Percentiles rank a stretch among this genome's conserved stretches.
These are phyloP conservation scores for Hippoglossus hippoglossus DNA, from an alignment of 2,797 vertebrate species.

Conservation along the genomic window DNA sequence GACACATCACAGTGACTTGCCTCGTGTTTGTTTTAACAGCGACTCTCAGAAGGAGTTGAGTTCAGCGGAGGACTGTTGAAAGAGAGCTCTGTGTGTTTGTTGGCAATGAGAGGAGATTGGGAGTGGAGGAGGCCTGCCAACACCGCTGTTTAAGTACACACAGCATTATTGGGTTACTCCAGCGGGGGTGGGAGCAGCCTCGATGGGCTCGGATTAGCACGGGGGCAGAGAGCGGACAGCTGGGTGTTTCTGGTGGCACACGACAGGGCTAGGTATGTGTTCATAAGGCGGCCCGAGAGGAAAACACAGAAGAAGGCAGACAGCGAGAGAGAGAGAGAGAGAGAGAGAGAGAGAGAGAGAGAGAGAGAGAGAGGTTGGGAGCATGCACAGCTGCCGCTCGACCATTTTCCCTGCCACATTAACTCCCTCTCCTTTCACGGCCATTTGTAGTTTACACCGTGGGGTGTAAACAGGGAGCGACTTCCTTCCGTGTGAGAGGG, in stretches of 20 bases:
- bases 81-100: conserved; percentile 80
- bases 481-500: conserved; percentile 22
- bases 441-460: conserved; percentile 63
- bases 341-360: conserved; percentile 12
- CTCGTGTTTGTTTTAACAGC: conserved; percentile 73
- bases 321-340: background rate
- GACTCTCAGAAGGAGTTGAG: conserved; percentile 63
- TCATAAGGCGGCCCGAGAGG: conserved; percentile 25
- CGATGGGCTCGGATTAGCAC: conserved; percentile 45
- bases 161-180: conserved; percentile 85
- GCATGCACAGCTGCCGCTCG: conserved; percentile 16
- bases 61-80: conserved; percentile 66
- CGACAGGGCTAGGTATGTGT: conserved; percentile 40
- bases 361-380: conserved; percentile 20
- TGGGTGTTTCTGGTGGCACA: conserved; percentile 61
- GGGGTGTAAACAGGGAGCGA: conserved; percentile 52
- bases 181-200: conserved; percentile 70
- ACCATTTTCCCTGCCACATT: conserved; percentile 60
- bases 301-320: conserved; percentile 13
- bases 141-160: conserved; percentile 86
- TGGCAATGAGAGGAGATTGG: conserved; percentile 72
- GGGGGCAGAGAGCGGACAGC: conserved; percentile 62
- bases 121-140: conserved; percentile 77
- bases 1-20: conserved; percentile 49
- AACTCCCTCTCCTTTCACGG: conserved; percentile 46